Base-by-base conservation (phyloP, 2,797 vertebrate genomes). In the Botia kubotai region DNA sequence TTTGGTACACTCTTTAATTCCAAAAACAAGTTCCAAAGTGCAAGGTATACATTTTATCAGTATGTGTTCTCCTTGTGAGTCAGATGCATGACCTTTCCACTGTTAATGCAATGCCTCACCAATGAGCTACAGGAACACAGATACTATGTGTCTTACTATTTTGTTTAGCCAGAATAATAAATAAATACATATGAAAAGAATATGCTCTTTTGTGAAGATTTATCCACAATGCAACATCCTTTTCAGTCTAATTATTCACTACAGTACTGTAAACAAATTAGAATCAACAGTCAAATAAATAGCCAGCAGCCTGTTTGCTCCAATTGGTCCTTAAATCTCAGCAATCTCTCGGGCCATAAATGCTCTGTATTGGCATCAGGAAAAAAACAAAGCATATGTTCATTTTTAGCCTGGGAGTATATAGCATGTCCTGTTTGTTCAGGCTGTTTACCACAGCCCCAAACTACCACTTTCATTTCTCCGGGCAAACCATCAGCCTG, bases 401-500 rank as follows among this genome's bases (percentile, higher is more conserved):
- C 94, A 95, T 97, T 95, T 95, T 98, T 98, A 98, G 96, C 95
- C 93, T 92, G 96, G 95, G 94, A 96, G 95, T 97, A 96, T 95
- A 95, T 95, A 94, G 92, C 90, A 94, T 97, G 98, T 98, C 97
- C 96, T 96, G 95, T 96, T 97, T 96, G 97, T 94, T 98, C 95
- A 97, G 93, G 95, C 95, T 96, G 96, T 96, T 90, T 94, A 95
- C 94, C 91, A 92, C 96, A 95, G 95, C 94, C 94, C 90, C 95
- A 96, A 93, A 93, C 96, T 97, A 94, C 91, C 95, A 97, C 97
- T 95, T 97, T 96, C 95, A 92, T 97, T 96, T 97, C 97, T 98
- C 95, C 92, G 93, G 97, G 97, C 97, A 93, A 99, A 95, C 96
- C 98, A 97, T 99, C 98, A 98, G 96, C 96, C 92, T 93, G 93